These are phyloP conservation scores for Platycheirus rosarum DNA, from an alignment of 2,888 invertebrate species.

Conservation along the genomic window DNA sequence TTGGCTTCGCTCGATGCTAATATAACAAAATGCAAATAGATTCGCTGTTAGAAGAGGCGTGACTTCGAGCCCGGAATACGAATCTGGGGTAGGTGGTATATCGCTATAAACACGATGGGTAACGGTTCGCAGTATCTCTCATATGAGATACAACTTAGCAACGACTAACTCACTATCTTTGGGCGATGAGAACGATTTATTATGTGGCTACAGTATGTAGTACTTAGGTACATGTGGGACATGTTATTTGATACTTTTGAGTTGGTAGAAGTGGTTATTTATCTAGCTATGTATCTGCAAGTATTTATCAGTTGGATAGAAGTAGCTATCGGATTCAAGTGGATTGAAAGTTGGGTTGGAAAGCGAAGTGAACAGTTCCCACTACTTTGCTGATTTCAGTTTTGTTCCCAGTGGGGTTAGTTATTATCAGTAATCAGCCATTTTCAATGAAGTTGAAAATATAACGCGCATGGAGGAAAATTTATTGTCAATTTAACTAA, in stretches of 20 bases:
- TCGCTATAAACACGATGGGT: constrained; percentile 17
- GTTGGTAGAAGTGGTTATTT: constrained; percentile 10
- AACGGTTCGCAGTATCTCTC: constrained; percentile 20
- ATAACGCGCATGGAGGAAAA: not conserved
- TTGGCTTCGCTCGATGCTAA: constrained; percentile 67
- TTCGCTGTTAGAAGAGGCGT: constrained; percentile 74
- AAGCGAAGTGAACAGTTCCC: constrained; percentile 52
- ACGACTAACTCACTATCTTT: constrained; percentile 16
- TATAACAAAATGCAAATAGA: constrained; percentile 73
- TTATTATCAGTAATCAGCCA: constrained; percentile 7
- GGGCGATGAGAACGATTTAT: constrained; percentile 58
- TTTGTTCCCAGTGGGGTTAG: constrained; percentile 11
- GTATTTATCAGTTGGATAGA: constrained; percentile 20
- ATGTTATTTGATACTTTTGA: constrained; percentile 53
- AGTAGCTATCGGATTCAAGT: constrained; percentile 15
- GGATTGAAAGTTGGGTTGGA: constrained; percentile 13
- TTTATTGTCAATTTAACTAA: too few relatives aligned
- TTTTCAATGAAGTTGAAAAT: not conserved
- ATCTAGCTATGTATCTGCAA: constrained; percentile 31
- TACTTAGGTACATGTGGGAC: constrained; percentile 41
- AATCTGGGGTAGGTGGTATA: not conserved
- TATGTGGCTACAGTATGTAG: constrained; percentile 47
- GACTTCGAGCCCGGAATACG: constrained; percentile 60
- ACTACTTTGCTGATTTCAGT: constrained; percentile 39
- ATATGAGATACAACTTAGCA: constrained; percentile 27